phyloP scores from a whole-genome alignment of 2,888 invertebrate species.

The Lycocerus yunnanus region DNA sequence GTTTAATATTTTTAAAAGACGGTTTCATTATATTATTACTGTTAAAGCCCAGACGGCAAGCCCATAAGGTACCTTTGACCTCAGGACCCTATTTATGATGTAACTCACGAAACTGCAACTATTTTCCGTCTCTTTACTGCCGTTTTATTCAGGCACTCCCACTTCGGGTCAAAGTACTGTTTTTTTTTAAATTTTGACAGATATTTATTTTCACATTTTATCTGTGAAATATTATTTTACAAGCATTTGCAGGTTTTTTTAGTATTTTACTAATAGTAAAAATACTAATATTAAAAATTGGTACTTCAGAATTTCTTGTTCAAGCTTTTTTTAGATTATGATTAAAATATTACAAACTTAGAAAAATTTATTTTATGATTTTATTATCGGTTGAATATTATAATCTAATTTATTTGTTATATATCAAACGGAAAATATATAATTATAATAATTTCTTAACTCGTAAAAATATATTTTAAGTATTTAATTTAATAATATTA shows the following conservation, averaged over 20 bases:
- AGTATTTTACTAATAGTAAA: neutral
- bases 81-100: constrained; percentile 33
- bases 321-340: neutral
- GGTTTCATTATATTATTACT: neutral
- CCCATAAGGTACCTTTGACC: constrained; percentile 34
- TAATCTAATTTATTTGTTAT: too few species aligned
- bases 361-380: neutral
- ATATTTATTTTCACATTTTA: neutral
- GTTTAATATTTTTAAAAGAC: too few species aligned
- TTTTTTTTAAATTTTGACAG: neutral
- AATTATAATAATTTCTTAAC: too few species aligned
- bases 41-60: constrained; percentile 24
- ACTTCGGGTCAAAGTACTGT: constrained; percentile 17
- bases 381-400: too few species aligned
- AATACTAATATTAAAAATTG: neutral
- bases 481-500: too few species aligned
- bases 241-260: neutral
- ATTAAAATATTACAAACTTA: neutral
- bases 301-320: neutral
- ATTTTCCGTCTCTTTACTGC: constrained; percentile 14
- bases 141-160: constrained; percentile 19
- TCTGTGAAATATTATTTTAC: neutral
- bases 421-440: too few species aligned
- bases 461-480: too few species aligned
- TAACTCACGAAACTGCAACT: constrained; percentile 33